Evolutionary conservation across 2,113 vertebrate genomes (phyloP), one percentile per base, ranked within the genome.

Genomic region (Cairina moschata): DNA sequence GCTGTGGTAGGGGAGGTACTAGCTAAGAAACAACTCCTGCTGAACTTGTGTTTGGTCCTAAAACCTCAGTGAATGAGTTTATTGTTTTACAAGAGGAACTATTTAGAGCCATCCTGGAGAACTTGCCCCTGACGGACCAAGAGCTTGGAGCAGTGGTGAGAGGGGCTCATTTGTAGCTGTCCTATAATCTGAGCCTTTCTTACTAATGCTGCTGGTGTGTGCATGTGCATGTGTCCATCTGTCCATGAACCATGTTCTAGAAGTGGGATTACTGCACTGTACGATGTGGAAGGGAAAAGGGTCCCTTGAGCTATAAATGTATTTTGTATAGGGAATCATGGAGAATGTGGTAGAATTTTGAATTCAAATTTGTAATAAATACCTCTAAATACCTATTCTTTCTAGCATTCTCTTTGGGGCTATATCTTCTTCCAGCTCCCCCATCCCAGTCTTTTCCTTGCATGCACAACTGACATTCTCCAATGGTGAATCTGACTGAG

Each of bases 331-430:
- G 74, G 32, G 28, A 77, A 81, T 87, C 62, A 62, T 50, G 85
- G 46, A 92, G 90, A 91, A 95, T 71, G 26, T 95, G 12, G 66
- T 94, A 83, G 68, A 96, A 83, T 83, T 95, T 96, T 42, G 46
- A 88, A 74, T 88, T 96, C 86, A 95, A 56, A 98, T 98, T 97
- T 97, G 58, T 97, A 98, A 98, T 98, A 98, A 98, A 98, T 91
- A 88, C 28, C 6, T 90, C 81, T 96, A 13, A 50, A 50, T 25
- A 25, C 48, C 48, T 48, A 48, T 48, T 93, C 54, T 97, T 98
- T 96, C 81, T 93, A 97, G 63, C 42, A 74, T 32, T 91, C 32
- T 96, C 25, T 94, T 75, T 73, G 42, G 3, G 20, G 90, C 69
- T 90, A 20, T 6, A n/a, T 91, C 44, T 83, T 94, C 91, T 80